Evolutionary conservation across 2,113 vertebrate species (phyloP), one percentile per base, ranked within the genome.

Genomic region (Bombycilla garrulus): DNA sequence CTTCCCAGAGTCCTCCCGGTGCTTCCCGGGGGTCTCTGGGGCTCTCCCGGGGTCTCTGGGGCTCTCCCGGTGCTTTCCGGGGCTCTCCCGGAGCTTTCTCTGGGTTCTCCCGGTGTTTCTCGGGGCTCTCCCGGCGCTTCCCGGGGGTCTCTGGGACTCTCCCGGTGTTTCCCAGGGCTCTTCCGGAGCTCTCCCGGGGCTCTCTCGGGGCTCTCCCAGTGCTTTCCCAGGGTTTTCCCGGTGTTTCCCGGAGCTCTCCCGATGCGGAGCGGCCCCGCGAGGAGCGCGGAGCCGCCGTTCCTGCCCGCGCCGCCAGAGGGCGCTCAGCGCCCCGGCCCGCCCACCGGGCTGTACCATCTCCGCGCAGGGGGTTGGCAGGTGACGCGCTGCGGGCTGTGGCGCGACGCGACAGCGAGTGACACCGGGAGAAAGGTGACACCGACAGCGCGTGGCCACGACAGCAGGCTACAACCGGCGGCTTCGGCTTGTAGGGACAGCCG

Each of bases 401-500:
- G 6, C 15, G 6, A 4, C 25, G 9, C 53, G 45, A 28, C 38
- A 60, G 54, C 24, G 28, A 13, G 17, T 40, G 82, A 8, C 82
- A 48, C 10, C 60, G 60, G 35, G 5, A 62, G 22, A 7, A 26
- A 31, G 33, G 47, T 21, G 81, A 83, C 56, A 45, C 12, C 20
- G 31, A 42, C 51, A 82, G 24, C 12, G 16, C 1, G 26, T 1
- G 47, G 53, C 47, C 45, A 1, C 12, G 14, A 15, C 47, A 31
- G 26, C 19, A 9, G 12, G 12, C 9, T 70, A 57, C 44, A 42
- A 1, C 3, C 47, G 3, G 58, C 8, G 16, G 4, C 7, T 18
- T 24, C 42, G 11, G 4, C 12, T 5, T 4, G 0, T 2, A 5
- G 22, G 14, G n/a, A 17, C 5, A 15, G 0, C 4, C 1, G 58